These are phyloP conservation scores for Lasiommata megera DNA, from an alignment of 2,888 invertebrate species.

Conservation along the genomic window DNA sequence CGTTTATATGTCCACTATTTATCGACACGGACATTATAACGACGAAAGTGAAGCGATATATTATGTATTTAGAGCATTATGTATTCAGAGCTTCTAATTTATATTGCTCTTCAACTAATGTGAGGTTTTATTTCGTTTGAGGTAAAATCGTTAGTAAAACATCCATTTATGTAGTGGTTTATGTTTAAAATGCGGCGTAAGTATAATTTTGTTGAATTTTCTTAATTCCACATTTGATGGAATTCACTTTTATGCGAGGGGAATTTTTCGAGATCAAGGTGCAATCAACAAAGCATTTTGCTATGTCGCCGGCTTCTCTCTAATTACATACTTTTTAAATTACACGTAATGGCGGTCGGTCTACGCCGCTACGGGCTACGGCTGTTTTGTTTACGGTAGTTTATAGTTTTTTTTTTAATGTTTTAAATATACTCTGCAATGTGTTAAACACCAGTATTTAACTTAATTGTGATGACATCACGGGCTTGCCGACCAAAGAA, in stretches of 20 bases:
- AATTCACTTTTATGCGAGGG: slow-evolving; percentile 18
- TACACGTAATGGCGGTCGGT: slow-evolving; percentile 24
- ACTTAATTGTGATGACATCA: slow-evolving; percentile 1
- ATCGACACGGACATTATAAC: too few species aligned
- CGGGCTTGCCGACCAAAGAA: neutral
- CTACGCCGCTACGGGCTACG: slow-evolving; percentile 10
- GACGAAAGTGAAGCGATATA: too few species aligned
- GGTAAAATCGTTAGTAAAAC: neutral
- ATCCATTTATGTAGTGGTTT: neutral
- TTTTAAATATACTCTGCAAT: slow-evolving; percentile 10
- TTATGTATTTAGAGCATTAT: too few species aligned
- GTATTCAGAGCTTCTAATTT: too few species aligned
- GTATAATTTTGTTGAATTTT: slow-evolving; percentile 19
- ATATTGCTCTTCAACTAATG: too few species aligned
- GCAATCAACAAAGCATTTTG: slow-evolving; percentile 48
- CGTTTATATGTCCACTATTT: too few species aligned
- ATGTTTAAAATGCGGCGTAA: neutral
- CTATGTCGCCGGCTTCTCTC: slow-evolving; percentile 49
- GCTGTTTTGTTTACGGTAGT: slow-evolving; percentile 23
- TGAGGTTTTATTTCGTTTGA: too few species aligned
- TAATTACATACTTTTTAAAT: slow-evolving; percentile 54
- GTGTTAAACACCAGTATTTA: slow-evolving; percentile 5
- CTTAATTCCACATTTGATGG: slow-evolving; percentile 17
- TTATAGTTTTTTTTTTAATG: slow-evolving; percentile 25
- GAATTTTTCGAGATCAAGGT: slow-evolving; percentile 25